Evolutionary conservation across 2,113 vertebrate genomes (phyloP).

Genomic region (Amblyornis subalaris): DNA sequence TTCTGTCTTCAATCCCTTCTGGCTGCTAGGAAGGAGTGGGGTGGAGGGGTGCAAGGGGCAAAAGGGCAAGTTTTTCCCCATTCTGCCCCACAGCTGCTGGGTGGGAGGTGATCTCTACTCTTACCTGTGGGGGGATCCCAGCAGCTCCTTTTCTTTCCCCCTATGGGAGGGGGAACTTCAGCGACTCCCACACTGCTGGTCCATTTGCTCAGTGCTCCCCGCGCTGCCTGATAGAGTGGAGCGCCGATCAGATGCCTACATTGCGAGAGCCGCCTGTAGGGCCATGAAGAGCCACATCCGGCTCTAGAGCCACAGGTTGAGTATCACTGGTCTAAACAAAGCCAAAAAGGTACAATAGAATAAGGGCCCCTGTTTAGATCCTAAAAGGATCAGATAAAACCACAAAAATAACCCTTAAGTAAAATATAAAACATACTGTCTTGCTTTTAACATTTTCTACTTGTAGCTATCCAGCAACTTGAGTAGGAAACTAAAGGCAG

Average conservation of each 20-base stretch:
- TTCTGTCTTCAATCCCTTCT: slow-evolving; percentile 39
- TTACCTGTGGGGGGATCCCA: slow-evolving; percentile 74
- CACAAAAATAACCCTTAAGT: slow-evolving; percentile 69
- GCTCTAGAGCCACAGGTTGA: slow-evolving; percentile 76
- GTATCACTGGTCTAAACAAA: slow-evolving; percentile 76
- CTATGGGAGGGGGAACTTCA: slow-evolving; percentile 74
- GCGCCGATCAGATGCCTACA: slow-evolving; percentile 74
- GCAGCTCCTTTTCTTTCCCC: slow-evolving; percentile 74
- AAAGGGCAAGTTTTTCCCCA: slow-evolving; percentile 58
- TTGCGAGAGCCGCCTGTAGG: slow-evolving; percentile 74
- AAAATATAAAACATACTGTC: slow-evolving; percentile 70
- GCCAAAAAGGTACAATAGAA: slow-evolving; percentile 76
- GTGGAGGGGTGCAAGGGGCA: slow-evolving; percentile 52
- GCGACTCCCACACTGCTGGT: slow-evolving; percentile 72
- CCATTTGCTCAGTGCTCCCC: slow-evolving; percentile 73
- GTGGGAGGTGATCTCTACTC: slow-evolving; percentile 71
- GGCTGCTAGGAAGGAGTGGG: slow-evolving; percentile 58
- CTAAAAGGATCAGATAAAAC: slow-evolving; percentile 72
- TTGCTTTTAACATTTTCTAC: slow-evolving; percentile 65
- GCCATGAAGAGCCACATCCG: slow-evolving; percentile 73
- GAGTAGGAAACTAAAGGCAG: slow-evolving; percentile 56
- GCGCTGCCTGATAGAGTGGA: slow-evolving; percentile 73
- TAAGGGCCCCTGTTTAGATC: slow-evolving; percentile 73
- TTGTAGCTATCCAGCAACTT: slow-evolving; percentile 54
- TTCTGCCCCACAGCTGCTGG: slow-evolving; percentile 67